Evolutionary conservation across 2,797 vertebrate genomes (phyloP).

Genomic region (Catharus ustulatus): DNA sequence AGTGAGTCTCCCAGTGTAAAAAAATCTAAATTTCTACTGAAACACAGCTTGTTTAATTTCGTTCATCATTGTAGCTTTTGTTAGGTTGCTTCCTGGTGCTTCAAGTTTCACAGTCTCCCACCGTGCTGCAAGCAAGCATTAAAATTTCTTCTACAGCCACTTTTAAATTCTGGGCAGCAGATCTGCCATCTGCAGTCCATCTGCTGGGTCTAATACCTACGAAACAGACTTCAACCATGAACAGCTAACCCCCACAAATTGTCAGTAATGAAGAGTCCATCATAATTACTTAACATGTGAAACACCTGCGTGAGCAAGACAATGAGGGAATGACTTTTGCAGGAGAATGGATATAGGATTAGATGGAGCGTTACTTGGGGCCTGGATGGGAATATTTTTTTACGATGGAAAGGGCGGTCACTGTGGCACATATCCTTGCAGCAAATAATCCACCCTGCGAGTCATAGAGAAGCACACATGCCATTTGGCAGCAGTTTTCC

Average conservation of each 20-base stretch:
- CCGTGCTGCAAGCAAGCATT: background rate
- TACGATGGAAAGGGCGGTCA: background rate
- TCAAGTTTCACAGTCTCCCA: background rate
- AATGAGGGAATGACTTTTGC: background rate
- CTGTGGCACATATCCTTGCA: background rate
- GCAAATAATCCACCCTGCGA: background rate
- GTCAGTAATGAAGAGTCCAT: constrained; percentile 50
- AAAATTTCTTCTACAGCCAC: background rate
- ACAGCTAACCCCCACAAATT: constrained; percentile 5
- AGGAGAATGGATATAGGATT: background rate
- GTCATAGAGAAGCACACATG: background rate
- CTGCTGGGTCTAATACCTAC: constrained; percentile 42
- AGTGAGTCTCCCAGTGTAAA: background rate
- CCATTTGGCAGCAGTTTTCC: background rate
- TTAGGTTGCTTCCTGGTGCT: background rate
- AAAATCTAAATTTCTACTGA: background rate
- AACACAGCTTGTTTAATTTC: background rate
- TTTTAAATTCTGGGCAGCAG: constrained; percentile 43
- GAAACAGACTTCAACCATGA: background rate
- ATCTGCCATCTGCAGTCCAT: constrained; percentile 47
- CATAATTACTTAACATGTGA: constrained; percentile 18
- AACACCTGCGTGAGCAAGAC: background rate
- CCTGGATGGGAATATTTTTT: constrained; percentile 5
- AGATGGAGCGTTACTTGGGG: background rate
- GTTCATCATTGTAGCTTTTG: background rate